These are phyloP conservation scores for Crotalus horridus DNA, from an alignment of 2,113 vertebrate genomes.

Conservation along the genomic window DNA sequence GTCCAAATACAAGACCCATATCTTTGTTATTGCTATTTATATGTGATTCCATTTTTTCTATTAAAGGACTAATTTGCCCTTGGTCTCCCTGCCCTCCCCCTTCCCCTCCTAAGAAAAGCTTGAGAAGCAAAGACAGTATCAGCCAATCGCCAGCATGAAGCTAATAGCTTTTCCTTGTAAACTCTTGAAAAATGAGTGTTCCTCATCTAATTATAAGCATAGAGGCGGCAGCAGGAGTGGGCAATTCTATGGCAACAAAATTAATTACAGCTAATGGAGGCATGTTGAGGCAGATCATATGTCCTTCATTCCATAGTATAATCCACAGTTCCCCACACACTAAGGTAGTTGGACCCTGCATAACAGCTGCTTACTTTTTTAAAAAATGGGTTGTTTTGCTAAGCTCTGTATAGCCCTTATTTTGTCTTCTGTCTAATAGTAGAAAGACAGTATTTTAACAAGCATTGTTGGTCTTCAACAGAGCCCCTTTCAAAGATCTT, in stretches of 20 bases:
- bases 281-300: conserved; percentile 15
- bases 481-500: background rate
- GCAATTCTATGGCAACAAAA: background rate
- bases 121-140: conserved; percentile 47
- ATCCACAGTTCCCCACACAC: conserved; percentile 40
- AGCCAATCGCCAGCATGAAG: conserved; percentile 40
- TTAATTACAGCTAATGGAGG: conserved; percentile 47
- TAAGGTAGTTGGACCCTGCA: conserved; percentile 41
- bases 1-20: background rate
- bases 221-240: background rate
- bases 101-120: conserved; percentile 45
- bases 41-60: background rate
- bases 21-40: background rate
- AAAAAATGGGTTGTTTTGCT: conserved; percentile 30
- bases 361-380: conserved; percentile 31
- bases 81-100: conserved; percentile 41
- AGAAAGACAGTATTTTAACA: background rate
- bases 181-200: conserved; percentile 13
- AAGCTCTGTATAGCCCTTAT: background rate
- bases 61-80: conserved; percentile 35
- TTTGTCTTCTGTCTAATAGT: conserved; percentile 18
- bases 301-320: background rate
- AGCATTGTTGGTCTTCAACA: background rate
- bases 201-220: conserved; percentile 38
- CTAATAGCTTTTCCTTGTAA: conserved; percentile 27